phyloP scores from a whole-genome alignment of 2,888 invertebrate species.

The Agonum fuliginosum region DNA sequence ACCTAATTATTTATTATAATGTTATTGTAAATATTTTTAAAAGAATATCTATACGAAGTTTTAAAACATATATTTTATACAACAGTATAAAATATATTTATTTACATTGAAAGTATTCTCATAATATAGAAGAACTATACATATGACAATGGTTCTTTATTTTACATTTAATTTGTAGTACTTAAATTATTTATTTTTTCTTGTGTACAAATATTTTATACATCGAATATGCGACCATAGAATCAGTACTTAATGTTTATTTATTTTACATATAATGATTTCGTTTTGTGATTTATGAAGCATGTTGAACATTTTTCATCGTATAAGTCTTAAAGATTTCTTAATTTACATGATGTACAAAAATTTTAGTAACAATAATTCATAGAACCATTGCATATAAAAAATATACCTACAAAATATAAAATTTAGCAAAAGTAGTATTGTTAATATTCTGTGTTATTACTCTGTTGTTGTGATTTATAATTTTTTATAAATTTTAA shows the following conservation, averaged over 20 bases:
- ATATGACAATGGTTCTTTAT: constrained; percentile 50
- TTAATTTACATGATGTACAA: constrained; percentile 5
- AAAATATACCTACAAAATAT: constrained; percentile 66
- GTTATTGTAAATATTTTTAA: constrained; percentile 51
- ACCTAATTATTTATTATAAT: constrained; percentile 46
- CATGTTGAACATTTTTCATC: not conserved
- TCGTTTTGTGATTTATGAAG: not conserved
- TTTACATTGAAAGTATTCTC: constrained; percentile 43
- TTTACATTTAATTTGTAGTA: constrained; percentile 3
- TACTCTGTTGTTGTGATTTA: constrained; percentile 57
- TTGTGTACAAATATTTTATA: constrained; percentile 48
- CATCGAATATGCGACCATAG: constrained; percentile 32
- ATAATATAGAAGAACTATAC: constrained; percentile 32
- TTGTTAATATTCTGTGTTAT: constrained; percentile 65
- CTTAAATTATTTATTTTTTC: constrained; percentile 29
- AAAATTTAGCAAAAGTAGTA: constrained; percentile 70
- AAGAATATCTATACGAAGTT: constrained; percentile 34
- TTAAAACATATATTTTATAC: constrained; percentile 38
- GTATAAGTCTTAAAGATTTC: constrained; percentile 46
- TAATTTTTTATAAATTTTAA: constrained; percentile 58
- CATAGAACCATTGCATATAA: constrained; percentile 68
- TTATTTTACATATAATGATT: constrained; percentile 6
- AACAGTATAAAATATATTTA: constrained; percentile 47
- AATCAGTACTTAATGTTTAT: not conserved
- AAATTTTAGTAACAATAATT: constrained; percentile 12